phyloP scores from a whole-genome alignment of 1,140 invertebrate genomes.

The Chymomyza costata region DNA sequence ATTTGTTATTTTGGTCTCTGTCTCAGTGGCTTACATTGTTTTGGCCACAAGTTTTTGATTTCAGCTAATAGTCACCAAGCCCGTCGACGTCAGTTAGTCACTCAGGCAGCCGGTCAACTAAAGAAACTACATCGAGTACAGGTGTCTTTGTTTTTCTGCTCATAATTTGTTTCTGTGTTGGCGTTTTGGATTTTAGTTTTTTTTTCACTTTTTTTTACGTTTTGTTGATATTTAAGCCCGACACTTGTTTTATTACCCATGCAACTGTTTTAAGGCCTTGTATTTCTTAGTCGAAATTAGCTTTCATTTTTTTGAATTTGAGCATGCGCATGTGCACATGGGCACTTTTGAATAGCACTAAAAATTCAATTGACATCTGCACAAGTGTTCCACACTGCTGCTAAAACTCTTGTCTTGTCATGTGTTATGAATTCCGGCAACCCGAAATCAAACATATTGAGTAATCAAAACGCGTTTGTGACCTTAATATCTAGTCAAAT shows the following conservation, averaged over 20 bases:
- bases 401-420: slow-evolving; percentile 23
- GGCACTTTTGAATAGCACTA: no score
- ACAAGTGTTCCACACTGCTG: slow-evolving; percentile 33
- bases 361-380: slow-evolving; percentile 39
- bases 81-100: slow-evolving; percentile 1
- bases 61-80: slow-evolving; percentile 36
- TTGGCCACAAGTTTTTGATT: slow-evolving; percentile 34
- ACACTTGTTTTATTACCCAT: slow-evolving; percentile 1
- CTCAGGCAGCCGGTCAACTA: slow-evolving; percentile 2
- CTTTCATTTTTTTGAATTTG: slow-evolving; percentile 32
- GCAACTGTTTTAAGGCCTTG: neutral
- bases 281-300: slow-evolving; percentile 55
- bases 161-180: slow-evolving; percentile 9
- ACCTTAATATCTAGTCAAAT: slow-evolving; percentile 1
- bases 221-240: neutral
- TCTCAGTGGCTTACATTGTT: slow-evolving; percentile 55
- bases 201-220: slow-evolving; percentile 32
- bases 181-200: slow-evolving; percentile 6
- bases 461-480: slow-evolving; percentile 53
- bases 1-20: slow-evolving; percentile 10
- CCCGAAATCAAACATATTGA: slow-evolving; percentile 72
- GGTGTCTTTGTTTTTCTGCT: slow-evolving; percentile 30
- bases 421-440: slow-evolving; percentile 44
- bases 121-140: slow-evolving; percentile 29
- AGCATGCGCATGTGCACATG: no score